A percentile compares a stretch with the other conserved stretches of the same genome.
These are phyloP conservation scores for Nymphalis urticae DNA, from an alignment of 2,888 invertebrate genomes.

Conservation along the genomic window DNA sequence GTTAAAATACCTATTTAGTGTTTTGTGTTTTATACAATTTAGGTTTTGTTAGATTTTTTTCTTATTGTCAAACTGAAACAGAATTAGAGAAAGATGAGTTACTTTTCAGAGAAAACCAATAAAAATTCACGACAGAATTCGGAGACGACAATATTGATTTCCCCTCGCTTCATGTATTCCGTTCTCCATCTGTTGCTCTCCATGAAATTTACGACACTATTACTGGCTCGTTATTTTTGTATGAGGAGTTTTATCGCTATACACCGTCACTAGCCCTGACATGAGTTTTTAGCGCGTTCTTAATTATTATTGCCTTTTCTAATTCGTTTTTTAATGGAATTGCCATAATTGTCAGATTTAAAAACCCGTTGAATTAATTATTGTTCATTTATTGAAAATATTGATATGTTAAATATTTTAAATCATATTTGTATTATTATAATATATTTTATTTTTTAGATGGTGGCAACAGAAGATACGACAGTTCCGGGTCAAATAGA, in stretches of 20 bases:
- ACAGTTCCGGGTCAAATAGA: constrained; percentile 83
- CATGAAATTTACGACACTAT: constrained; percentile 79
- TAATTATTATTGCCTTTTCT: constrained; percentile 56
- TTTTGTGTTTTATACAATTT: too few relatives aligned
- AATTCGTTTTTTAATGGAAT: not conserved
- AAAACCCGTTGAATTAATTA: not conserved
- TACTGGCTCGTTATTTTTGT: constrained; percentile 78
- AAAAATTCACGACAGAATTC: constrained; percentile 63
- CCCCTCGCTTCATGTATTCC: constrained; percentile 70
- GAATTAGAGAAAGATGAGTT: constrained; percentile 40
- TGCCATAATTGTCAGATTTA: not conserved
- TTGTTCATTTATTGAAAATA: not conserved
- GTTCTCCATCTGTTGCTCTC: constrained; percentile 80
- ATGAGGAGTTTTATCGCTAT: constrained; percentile 73
- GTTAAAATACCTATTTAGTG: too few relatives aligned
- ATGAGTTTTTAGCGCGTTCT: constrained; percentile 56
- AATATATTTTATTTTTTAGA: constrained; percentile 76
- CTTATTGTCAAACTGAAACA: too few relatives aligned
- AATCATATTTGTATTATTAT: constrained; percentile 36
- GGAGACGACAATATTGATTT: constrained; percentile 76
- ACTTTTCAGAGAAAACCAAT: constrained; percentile 48
- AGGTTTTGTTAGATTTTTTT: too few relatives aligned
- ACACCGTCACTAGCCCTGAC: constrained; percentile 59
- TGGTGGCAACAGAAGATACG: constrained; percentile 91
- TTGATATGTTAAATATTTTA: not conserved